phyloP scores from a whole-genome alignment of 1,140 invertebrate species.

The Triops longicaudatus region DNA sequence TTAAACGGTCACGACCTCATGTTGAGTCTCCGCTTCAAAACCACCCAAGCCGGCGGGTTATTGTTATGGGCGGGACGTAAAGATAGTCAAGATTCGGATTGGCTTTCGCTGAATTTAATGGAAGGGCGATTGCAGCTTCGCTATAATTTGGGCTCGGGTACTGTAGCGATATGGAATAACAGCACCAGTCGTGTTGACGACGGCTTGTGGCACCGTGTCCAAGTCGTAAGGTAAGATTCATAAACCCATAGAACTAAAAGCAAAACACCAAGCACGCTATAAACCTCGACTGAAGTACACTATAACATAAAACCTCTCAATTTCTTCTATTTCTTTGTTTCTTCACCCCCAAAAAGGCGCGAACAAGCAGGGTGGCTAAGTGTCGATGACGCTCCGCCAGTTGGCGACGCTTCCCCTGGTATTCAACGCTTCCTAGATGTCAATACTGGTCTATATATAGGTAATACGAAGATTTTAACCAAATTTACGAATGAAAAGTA shows the following conservation, averaged over 20 bases:
- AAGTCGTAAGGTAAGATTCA: constrained; percentile 65
- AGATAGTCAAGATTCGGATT: not conserved
- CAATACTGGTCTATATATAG: constrained; percentile 72
- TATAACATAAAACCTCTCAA: too few species aligned
- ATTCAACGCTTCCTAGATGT: constrained; percentile 74
- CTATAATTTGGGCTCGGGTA: not conserved
- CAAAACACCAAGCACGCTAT: not conserved
- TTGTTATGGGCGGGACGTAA: not conserved
- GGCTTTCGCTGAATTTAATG: not conserved
- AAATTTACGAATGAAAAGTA: not conserved
- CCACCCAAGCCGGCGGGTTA: not conserved
- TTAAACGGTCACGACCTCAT: not conserved
- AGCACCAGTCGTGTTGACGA: constrained; percentile 82
- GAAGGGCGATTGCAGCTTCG: not conserved
- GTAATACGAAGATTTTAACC: constrained; percentile 47
- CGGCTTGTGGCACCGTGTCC: constrained; percentile 81
- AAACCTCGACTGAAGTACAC: too few species aligned
- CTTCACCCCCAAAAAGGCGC: constrained; percentile 50
- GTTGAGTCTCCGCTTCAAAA: not conserved
- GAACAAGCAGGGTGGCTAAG: constrained; percentile 73
- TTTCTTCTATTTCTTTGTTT: not conserved
- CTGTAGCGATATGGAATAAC: constrained; percentile 36
- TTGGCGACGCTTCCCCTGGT: constrained; percentile 69
- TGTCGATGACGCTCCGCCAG: constrained; percentile 70
- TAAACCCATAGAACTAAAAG: not conserved